Evolutionary conservation across 1,140 invertebrate genomes (phyloP).

Genomic region (Apis cerana): DNA sequence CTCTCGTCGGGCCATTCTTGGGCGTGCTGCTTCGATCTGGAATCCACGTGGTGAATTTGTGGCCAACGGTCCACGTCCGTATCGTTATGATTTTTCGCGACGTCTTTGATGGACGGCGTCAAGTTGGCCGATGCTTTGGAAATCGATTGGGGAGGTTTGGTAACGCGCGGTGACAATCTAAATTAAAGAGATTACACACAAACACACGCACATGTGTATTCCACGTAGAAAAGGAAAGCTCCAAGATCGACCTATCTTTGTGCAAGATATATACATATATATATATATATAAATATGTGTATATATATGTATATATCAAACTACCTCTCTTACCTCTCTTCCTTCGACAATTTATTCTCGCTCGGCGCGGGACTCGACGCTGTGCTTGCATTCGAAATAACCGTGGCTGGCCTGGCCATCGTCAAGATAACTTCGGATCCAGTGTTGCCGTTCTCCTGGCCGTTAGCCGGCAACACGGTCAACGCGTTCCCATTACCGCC

Average conservation of each 20-base stretch:
- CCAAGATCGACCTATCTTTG: background rate
- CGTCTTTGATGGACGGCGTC: conserved; percentile 66
- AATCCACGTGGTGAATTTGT: conserved; percentile 69
- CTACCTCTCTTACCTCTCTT: conserved; percentile 81
- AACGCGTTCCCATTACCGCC: conserved; percentile 74
- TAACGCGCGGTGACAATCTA: conserved; percentile 81
- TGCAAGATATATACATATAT: too few species aligned
- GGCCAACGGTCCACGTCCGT: conserved; percentile 71
- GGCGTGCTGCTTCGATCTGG: conserved; percentile 70
- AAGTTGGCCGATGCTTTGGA: conserved; percentile 70
- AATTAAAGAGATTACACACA: conserved; percentile 41
- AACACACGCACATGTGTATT: background rate
- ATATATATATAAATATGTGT: too few species aligned
- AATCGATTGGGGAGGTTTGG: conserved; percentile 76
- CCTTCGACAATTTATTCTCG: conserved; percentile 83
- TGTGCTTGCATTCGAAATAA: conserved; percentile 86
- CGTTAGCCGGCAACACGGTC: conserved; percentile 73
- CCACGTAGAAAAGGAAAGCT: background rate
- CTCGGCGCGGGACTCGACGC: conserved; percentile 84
- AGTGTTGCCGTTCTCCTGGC: conserved; percentile 76
- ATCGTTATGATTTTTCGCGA: conserved; percentile 68
- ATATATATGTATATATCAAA: too few species aligned
- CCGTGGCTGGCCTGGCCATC: conserved; percentile 87
- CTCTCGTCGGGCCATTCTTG: conserved; percentile 75
- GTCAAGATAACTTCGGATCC: conserved; percentile 86